These are phyloP conservation scores for Graphium colonna DNA, from an alignment of 2,888 invertebrate species.

Conservation along the genomic window DNA sequence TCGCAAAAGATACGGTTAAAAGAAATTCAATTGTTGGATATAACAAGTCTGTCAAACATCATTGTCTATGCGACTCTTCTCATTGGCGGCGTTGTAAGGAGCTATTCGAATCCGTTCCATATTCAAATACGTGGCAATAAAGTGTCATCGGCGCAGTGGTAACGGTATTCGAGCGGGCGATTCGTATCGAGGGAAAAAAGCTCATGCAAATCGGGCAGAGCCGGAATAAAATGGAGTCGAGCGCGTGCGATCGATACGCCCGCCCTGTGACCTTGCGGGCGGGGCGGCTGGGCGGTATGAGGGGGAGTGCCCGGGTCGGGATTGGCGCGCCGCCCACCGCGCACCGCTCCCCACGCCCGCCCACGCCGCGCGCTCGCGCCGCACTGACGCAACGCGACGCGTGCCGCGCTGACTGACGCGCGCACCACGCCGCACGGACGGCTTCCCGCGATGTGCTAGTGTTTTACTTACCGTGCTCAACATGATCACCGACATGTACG, in stretches of 20 bases:
- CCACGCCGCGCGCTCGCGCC: conserved; percentile 39
- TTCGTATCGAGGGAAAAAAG: conserved; percentile 59
- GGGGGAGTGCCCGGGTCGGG: conserved; percentile 58
- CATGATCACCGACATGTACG: conserved; percentile 76
- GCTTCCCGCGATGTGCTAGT: conserved; percentile 43
- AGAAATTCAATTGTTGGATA: no score
- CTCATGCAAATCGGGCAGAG: conserved; percentile 75
- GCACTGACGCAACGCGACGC: conserved; percentile 33
- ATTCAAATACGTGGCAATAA: conserved; percentile 11
- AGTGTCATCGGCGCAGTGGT: conserved; percentile 5
- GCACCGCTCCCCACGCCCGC: conserved; percentile 43
- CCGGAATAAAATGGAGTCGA: conserved; percentile 78
- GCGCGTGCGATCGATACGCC: conserved; percentile 76
- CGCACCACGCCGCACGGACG: conserved; percentile 27
- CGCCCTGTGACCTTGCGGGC: conserved; percentile 72
- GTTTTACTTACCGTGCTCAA: conserved; percentile 44
- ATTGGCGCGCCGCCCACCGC: conserved; percentile 45
- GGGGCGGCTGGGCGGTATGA: conserved; percentile 67
- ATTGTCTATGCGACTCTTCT: background rate
- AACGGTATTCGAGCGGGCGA: conserved; percentile 33
- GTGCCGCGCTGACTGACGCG: conserved; percentile 27
- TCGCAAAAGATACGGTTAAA: no score
- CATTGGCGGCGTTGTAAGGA: conserved; percentile 1
- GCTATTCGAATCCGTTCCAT: background rate
- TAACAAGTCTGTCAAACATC: no score